phyloP scores from a whole-genome alignment of 2,113 vertebrate species.

The Ciconia stormi region DNA sequence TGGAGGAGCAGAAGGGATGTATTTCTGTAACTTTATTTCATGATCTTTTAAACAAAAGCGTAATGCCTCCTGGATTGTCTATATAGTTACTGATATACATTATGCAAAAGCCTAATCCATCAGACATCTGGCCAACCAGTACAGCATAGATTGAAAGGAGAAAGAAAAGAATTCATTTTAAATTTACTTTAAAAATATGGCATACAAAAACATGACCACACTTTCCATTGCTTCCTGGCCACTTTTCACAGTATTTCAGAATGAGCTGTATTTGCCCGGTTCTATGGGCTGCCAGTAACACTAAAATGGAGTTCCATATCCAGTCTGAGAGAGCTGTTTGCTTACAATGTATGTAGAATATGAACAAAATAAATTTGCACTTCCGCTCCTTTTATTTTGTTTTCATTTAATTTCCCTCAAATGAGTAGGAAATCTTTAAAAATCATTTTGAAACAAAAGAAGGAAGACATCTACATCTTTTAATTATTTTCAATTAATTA shows the following conservation, averaged over 20 bases:
- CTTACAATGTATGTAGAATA: background rate
- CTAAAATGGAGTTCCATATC: background rate
- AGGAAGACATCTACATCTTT: background rate
- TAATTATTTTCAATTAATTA: constrained; percentile 22
- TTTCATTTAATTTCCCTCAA: background rate
- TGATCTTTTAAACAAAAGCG: background rate
- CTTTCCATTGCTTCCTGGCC: background rate
- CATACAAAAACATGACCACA: background rate
- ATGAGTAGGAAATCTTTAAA: background rate
- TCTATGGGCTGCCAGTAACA: background rate
- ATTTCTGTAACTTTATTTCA: background rate
- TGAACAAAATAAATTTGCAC: background rate
- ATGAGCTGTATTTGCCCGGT: background rate
- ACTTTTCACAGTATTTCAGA: background rate
- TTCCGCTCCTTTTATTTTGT: background rate
- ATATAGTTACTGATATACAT: background rate
- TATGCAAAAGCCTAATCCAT: background rate
- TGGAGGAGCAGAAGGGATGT: background rate
- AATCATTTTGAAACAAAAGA: background rate
- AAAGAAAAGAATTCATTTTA: background rate
- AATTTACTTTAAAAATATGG: background rate
- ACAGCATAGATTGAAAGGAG: background rate
- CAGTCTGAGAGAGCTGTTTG: background rate
- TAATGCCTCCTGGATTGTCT: background rate
- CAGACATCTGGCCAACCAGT: background rate